phyloP scores from a whole-genome alignment of 1,140 invertebrate genomes.

The Microplitis demolitor region DNA sequence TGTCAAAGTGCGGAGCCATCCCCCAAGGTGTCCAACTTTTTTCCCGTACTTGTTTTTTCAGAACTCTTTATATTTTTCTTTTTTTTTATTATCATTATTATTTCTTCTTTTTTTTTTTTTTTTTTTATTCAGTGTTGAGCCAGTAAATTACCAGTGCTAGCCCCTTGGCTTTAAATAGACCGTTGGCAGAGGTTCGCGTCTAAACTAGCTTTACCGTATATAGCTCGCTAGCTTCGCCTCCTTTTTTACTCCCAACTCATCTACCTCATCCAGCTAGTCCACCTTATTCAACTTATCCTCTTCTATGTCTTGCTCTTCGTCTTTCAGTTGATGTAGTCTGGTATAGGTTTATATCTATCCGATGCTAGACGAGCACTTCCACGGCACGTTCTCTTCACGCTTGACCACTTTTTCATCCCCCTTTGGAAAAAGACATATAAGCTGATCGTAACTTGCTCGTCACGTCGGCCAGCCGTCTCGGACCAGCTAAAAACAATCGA shows the following conservation, averaged over 20 bases:
- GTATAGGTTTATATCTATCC: background rate
- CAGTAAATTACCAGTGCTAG: conserved; percentile 54
- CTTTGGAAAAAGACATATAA: too few species aligned
- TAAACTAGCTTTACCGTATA: conserved; percentile 28
- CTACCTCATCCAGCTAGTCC: background rate
- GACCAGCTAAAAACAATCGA: conserved; percentile 7
- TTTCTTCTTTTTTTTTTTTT: conserved; percentile 32
- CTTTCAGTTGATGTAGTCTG: too few species aligned
- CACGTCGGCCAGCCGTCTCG: conserved; percentile 1
- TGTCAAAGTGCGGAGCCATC: conserved; percentile 57
- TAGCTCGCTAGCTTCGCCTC: conserved; percentile 15
- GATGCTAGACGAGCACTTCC: conserved; percentile 40
- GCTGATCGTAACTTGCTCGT: background rate
- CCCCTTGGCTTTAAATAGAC: conserved; percentile 56
- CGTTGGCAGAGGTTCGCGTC: conserved; percentile 52
- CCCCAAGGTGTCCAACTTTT: conserved; percentile 52
- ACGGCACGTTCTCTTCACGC: conserved; percentile 3
- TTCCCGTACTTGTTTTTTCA: conserved; percentile 38
- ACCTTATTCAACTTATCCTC: background rate
- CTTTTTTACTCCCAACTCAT: conserved; percentile 10
- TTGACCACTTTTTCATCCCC: conserved; percentile 1
- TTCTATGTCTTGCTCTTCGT: too few species aligned
- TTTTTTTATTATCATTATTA: conserved; percentile 33
- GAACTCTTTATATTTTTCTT: too few species aligned
- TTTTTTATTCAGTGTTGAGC: conserved; percentile 49